These are phyloP conservation scores for Chondrosia reniformis DNA, from an alignment of 37 sponge, comb jelly and placozoan genomes.

Conservation along the genomic window DNA sequence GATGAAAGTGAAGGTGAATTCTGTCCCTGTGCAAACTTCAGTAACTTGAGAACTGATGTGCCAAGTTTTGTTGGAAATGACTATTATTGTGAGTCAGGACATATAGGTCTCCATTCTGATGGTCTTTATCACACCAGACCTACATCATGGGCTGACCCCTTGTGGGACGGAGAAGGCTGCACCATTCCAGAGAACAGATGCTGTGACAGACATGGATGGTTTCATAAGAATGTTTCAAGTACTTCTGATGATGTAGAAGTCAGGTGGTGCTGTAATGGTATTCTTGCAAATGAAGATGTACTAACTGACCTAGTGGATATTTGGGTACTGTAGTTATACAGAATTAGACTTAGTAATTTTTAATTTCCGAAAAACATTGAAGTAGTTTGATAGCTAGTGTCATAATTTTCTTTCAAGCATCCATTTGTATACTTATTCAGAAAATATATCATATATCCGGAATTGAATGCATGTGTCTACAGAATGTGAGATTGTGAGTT, in stretches of 20 bases:
- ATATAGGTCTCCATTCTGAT: no score
- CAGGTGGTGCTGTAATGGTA: slow-evolving; percentile 8
- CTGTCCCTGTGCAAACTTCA: slow-evolving; percentile 1
- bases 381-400: not conserved
- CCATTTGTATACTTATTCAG: no score
- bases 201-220: slow-evolving; percentile 20
- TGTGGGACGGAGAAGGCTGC: slow-evolving; percentile 21
- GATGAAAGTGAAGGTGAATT: not conserved
- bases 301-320: slow-evolving; percentile 17
- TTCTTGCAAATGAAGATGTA: not conserved
- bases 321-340: not conserved
- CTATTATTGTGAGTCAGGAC: slow-evolving; percentile 4
- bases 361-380: no score
- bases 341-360: no score
- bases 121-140: not conserved
- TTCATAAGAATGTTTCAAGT: not conserved
- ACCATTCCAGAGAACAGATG: slow-evolving; percentile 15
- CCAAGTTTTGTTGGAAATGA: slow-evolving; percentile 13
- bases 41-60: not conserved
- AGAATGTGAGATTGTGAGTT: no score
- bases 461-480: no score
- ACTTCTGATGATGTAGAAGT: slow-evolving; percentile 15
- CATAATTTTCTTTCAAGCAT: no score
- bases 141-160: slow-evolving; percentile 9
- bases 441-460: no score